Percentiles rank a stretch among this genome's conserved stretches.
Conservation (phyloP, 2,113 vertebrate genomes). For the Suncus etruscus region DNA sequence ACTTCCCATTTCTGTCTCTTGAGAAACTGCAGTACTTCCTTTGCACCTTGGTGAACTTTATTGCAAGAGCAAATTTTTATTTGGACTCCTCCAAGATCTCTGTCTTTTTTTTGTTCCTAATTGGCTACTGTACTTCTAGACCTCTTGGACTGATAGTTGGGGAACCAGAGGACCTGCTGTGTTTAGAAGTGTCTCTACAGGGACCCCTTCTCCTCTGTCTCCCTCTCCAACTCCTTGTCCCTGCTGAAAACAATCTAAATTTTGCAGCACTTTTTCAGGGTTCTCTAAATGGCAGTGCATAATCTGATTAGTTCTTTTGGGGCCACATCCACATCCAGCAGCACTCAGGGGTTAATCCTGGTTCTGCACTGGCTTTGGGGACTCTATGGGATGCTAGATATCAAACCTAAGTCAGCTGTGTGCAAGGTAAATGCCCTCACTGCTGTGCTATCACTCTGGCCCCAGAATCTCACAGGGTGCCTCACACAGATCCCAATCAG, state of each 20-base stretch:
- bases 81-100: not conserved
- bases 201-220: not conserved
- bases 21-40: not conserved
- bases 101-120: not conserved
- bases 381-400: too few relatives aligned
- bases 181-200: not conserved
- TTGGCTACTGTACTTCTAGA: not conserved
- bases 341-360: too few relatives aligned
- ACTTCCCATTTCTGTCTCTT: not conserved
- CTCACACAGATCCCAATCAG: not conserved
- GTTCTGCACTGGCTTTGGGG: too few relatives aligned
- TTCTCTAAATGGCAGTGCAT: not conserved
- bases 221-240: not conserved
- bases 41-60: not conserved
- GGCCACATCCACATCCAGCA: too few relatives aligned
- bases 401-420: too few relatives aligned
- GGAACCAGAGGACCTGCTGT: not conserved
- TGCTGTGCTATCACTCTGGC: too few relatives aligned
- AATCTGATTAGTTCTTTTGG: not conserved
- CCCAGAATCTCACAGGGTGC: not conserved
- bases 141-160: fast-evolving
- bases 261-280: not conserved
- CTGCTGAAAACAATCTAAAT: not conserved
- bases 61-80: not conserved
- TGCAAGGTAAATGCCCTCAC: too few relatives aligned